phyloP scores from a whole-genome alignment of 2,113 vertebrate genomes.

The Tonatia bakeri region DNA sequence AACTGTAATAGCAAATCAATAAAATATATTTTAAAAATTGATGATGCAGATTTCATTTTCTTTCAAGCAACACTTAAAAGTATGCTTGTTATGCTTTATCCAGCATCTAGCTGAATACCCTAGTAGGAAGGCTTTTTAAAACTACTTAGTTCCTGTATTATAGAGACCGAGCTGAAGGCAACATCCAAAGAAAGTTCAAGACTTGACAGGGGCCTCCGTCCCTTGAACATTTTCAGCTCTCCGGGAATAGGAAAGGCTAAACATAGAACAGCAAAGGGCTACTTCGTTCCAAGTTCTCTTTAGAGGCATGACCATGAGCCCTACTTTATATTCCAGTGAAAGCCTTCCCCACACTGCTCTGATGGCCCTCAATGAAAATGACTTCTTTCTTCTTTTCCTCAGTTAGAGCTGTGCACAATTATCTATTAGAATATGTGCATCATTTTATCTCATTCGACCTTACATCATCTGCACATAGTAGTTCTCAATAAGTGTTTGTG shows the following conservation, averaged over 20 bases:
- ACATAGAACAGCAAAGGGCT: neutral
- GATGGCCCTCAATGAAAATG: neutral
- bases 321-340: neutral
- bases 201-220: neutral
- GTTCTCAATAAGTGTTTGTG: conserved; percentile 2
- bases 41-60: neutral
- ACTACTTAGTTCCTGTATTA: neutral
- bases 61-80: neutral
- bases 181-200: neutral
- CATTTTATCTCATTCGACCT: neutral
- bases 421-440: neutral
- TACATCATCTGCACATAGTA: neutral
- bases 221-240: neutral
- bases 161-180: neutral
- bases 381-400: neutral
- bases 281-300: neutral
- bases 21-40: no score
- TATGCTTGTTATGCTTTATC: neutral
- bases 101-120: neutral
- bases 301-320: neutral
- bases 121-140: neutral
- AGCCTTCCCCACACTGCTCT: neutral
- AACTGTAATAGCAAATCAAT: no score
- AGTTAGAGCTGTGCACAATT: neutral
- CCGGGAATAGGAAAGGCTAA: neutral